These are phyloP conservation scores for Elephas maximus DNA, from an alignment of 2,113 vertebrate genomes.

Conservation along the genomic window DNA sequence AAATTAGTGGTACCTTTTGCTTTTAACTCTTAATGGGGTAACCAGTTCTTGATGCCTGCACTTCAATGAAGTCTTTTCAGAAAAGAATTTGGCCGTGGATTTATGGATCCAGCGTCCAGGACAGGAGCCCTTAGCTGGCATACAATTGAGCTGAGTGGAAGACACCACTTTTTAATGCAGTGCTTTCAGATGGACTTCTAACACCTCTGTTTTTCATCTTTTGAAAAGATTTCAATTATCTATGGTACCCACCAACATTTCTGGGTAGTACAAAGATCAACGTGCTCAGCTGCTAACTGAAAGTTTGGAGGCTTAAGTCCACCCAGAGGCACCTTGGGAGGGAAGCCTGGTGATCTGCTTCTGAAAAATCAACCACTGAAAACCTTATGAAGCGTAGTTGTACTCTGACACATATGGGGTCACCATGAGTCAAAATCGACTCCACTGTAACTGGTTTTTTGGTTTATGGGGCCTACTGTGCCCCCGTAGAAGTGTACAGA, in stretches of 20 bases:
- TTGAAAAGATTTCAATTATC: neutral
- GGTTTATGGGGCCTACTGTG: too few relatives aligned
- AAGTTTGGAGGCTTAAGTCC: neutral
- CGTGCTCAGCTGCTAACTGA: too few relatives aligned
- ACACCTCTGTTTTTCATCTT: neutral
- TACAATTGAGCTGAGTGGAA: rapidly evolving
- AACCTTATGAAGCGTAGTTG: too few relatives aligned
- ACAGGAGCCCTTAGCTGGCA: neutral
- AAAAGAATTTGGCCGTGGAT: neutral
- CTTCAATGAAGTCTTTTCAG: neutral
- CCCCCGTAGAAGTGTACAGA: neutral
- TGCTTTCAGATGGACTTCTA: rapidly evolving
- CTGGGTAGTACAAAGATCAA: too few relatives aligned
- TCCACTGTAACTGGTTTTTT: too few relatives aligned
- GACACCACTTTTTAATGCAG: rapidly evolving
- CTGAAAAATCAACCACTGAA: too few relatives aligned
- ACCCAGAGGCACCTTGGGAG: neutral
- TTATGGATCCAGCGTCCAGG: neutral
- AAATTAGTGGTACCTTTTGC: neutral
- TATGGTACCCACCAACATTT: rapidly evolving
- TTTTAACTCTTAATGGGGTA: constrained; percentile 46
- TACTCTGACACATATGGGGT: too few relatives aligned
- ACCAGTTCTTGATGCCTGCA: neutral
- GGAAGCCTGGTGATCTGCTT: too few relatives aligned
- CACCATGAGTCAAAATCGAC: too few relatives aligned